Conservation (phyloP, 2,888 invertebrate genomes). For the Acanthosepion pharaonis region DNA sequence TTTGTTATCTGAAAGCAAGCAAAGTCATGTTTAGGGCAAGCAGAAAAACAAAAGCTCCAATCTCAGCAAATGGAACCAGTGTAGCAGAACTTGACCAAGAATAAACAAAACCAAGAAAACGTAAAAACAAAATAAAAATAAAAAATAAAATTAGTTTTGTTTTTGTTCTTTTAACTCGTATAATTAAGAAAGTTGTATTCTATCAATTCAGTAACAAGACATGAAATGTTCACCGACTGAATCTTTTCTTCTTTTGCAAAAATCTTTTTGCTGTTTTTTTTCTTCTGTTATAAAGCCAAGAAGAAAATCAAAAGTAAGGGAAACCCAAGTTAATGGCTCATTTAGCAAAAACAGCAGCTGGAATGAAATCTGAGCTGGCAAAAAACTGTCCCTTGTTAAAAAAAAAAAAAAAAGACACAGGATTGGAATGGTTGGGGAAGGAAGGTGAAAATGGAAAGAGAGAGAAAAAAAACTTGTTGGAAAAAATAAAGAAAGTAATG, state of each 20-base stretch:
- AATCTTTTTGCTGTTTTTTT: neutral
- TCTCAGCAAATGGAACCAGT: neutral
- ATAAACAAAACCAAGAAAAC: neutral
- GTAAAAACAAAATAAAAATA: neutral
- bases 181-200: slow-evolving; percentile 22
- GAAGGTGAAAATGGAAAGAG: neutral
- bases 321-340: neutral
- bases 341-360: slow-evolving; percentile 33
- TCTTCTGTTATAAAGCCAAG: neutral
- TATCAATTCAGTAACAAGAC: neutral
- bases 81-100: neutral
- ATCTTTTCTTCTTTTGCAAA: neutral
- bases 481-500: neutral
- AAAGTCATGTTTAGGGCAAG: neutral
- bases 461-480: neutral
- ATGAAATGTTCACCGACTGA: neutral
- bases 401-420: neutral
- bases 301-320: neutral
- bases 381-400: slow-evolving; percentile 17
- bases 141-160: neutral
- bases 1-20: slow-evolving; percentile 12
- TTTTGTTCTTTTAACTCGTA: neutral
- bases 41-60: neutral
- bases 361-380: slow-evolving; percentile 4
- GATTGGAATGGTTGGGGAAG: neutral